These are phyloP conservation scores for Nothobranchius furzeri DNA, from an alignment of 2,113 vertebrate genomes.

Conservation along the genomic window DNA sequence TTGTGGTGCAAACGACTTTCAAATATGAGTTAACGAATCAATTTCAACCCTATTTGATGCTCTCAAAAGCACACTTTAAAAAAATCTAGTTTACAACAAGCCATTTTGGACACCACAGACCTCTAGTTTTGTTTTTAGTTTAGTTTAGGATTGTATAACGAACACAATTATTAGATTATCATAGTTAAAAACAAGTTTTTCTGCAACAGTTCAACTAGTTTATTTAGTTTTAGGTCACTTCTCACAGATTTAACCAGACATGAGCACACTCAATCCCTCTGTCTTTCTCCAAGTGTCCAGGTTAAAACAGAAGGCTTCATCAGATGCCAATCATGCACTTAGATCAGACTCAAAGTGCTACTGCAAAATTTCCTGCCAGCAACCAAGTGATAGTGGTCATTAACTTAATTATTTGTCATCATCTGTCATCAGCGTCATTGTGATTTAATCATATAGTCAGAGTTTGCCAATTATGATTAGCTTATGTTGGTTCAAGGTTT, in stretches of 20 bases:
- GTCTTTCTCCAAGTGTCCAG: constrained; percentile 27
- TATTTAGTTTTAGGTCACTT: too few relatives aligned
- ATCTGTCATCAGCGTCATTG: constrained; percentile 69
- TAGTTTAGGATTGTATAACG: too few relatives aligned
- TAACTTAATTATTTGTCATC: constrained; percentile 52
- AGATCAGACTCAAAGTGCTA: constrained; percentile 19
- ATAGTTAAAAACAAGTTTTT: too few relatives aligned
- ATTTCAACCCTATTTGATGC: background rate
- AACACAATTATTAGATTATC: too few relatives aligned
- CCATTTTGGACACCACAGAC: too few relatives aligned
- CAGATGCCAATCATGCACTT: constrained; percentile 36
- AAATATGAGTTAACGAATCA: background rate
- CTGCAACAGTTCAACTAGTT: too few relatives aligned
- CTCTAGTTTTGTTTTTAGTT: too few relatives aligned
- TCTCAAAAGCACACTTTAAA: too few relatives aligned
- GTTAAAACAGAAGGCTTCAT: constrained; percentile 16
- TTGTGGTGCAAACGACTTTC: background rate
- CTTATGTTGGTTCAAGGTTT: constrained; percentile 64
- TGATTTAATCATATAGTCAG: constrained; percentile 67
- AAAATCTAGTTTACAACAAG: too few relatives aligned
- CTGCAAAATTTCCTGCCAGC: constrained; percentile 31
- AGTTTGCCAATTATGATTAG: constrained; percentile 65
- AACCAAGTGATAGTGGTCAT: constrained; percentile 36
- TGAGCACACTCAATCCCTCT: background rate
- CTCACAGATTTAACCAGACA: background rate